Conservation (phyloP, 2,888 invertebrate genomes). For the Apamea sordens region DNA sequence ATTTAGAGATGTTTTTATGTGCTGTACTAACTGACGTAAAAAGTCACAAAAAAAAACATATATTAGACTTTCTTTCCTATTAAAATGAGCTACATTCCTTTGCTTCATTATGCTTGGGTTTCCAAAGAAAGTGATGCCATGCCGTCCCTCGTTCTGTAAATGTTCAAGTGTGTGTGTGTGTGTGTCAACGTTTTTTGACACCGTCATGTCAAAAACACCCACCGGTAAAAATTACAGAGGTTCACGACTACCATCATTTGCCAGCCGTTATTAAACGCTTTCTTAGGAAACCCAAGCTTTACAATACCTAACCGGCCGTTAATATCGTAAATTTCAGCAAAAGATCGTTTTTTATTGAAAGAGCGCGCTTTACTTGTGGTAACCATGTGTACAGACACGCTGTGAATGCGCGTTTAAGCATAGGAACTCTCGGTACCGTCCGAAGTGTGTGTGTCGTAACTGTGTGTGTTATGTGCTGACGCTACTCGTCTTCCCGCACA, state of each 20-base stretch:
- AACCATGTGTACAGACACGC: background rate
- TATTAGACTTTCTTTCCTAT: background rate
- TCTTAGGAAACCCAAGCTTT: background rate
- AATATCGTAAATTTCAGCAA: background rate
- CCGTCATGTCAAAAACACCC: background rate
- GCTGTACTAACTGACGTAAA: background rate
- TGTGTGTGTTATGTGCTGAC: background rate
- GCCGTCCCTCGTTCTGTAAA: background rate
- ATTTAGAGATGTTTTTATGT: too few relatives aligned
- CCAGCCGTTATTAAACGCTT: background rate
- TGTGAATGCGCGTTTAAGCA: background rate
- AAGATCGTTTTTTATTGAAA: background rate
- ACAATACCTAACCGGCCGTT: background rate
- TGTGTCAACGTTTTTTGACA: background rate
- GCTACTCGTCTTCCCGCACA: background rate
- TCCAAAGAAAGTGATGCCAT: background rate
- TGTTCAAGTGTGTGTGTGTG: background rate
- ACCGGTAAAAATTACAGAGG: background rate
- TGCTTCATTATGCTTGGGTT: background rate
- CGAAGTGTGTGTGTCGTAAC: background rate
- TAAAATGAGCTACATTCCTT: background rate
- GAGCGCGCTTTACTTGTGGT: background rate
- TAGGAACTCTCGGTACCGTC: background rate
- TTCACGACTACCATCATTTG: background rate
- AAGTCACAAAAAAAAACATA: background rate